Conservation (phyloP, 2,797 vertebrate species). For the Sciurus carolinensis region DNA sequence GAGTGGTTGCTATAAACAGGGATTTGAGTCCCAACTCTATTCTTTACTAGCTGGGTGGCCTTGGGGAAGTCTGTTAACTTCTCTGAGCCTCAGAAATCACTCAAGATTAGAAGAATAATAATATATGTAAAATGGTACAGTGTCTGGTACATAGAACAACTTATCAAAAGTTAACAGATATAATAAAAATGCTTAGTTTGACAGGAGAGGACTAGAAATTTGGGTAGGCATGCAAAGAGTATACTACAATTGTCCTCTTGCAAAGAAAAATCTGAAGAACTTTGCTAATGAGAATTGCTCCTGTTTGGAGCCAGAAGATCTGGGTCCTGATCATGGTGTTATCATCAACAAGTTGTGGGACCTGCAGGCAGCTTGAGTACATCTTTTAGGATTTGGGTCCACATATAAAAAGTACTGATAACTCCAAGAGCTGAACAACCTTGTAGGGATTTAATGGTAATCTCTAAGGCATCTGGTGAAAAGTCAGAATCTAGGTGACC, state of each 20-base stretch:
- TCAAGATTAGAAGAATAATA: not conserved
- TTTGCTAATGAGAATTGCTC: not conserved
- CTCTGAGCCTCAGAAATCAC: not conserved
- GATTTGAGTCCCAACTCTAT: not conserved
- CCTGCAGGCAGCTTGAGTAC: not conserved
- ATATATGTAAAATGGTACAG: not conserved
- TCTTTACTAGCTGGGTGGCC: not conserved
- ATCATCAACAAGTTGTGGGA: not conserved
- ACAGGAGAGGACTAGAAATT: not conserved
- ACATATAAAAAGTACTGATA: not conserved
- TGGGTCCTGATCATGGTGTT: not conserved
- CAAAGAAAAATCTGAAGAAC: not conserved
- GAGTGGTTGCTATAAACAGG: not conserved
- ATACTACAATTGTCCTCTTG: not conserved
- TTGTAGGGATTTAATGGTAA: fast-evolving
- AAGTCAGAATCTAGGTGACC: not conserved
- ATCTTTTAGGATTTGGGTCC: not conserved
- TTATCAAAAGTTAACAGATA: not conserved
- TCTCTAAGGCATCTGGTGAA: not conserved
- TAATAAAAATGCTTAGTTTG: slow-evolving; percentile 14
- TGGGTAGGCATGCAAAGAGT: not conserved
- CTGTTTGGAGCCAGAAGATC: not conserved
- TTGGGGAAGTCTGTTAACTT: not conserved
- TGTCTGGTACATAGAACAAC: not conserved
- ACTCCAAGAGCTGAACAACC: not conserved